phyloP scores from a whole-genome alignment of 2,113 vertebrate species.

The Nothoprocta pentlandii region DNA sequence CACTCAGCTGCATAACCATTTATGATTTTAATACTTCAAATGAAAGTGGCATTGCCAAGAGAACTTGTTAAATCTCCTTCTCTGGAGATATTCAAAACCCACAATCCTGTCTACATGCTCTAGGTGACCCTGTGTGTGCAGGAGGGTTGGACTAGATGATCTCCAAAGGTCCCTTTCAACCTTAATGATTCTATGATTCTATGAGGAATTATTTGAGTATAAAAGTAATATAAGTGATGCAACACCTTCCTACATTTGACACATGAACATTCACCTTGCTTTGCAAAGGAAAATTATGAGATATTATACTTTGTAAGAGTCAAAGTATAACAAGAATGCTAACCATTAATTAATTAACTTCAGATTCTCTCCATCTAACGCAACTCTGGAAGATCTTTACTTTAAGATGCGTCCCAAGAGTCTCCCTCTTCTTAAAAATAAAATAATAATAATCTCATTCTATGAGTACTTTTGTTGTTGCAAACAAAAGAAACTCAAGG shows the following conservation, averaged over 20 bases:
- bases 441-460: background rate
- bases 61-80: too few species aligned
- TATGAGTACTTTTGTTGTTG: background rate
- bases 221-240: background rate
- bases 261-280: background rate
- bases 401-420: background rate
- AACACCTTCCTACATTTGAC: background rate
- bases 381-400: background rate
- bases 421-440: background rate
- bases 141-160: too few species aligned
- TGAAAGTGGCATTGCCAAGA: too few species aligned
- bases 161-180: too few species aligned
- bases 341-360: background rate
- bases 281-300: background rate
- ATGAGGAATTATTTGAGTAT: background rate
- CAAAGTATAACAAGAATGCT: background rate
- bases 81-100: too few species aligned
- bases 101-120: too few species aligned
- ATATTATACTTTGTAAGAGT: background rate
- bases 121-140: too few species aligned
- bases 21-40: too few species aligned
- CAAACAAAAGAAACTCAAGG: background rate
- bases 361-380: background rate
- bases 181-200: too few species aligned
- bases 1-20: background rate